Percentiles rank a stretch among this genome's conserved stretches.
These are phyloP conservation scores for Cyanoderma ruficeps DNA, from an alignment of 2,113 vertebrate species.

Conservation along the genomic window DNA sequence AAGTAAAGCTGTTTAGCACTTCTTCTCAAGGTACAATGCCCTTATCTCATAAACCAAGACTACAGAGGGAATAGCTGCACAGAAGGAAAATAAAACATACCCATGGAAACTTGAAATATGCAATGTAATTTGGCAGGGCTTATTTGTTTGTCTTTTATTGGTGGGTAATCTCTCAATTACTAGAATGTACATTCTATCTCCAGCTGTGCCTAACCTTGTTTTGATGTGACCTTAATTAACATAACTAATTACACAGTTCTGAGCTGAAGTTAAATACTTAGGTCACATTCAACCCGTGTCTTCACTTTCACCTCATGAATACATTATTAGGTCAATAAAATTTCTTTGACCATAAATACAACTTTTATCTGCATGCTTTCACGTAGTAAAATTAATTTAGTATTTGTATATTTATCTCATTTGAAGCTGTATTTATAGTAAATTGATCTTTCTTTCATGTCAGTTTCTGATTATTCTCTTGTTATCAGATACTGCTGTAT, in stretches of 20 bases:
- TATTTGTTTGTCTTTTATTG: neutral
- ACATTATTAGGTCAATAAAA: neutral
- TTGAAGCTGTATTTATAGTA: neutral
- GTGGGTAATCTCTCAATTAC: neutral
- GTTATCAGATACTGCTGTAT: neutral
- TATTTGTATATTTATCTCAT: neutral
- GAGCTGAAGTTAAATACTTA: neutral
- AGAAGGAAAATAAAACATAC: neutral
- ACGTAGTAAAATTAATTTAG: neutral
- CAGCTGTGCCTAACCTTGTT: neutral
- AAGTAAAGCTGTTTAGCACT: neutral
- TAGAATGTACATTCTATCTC: neutral
- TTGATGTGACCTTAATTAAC: neutral
- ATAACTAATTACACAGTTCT: neutral
- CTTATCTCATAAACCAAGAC: neutral
- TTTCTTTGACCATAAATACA: neutral
- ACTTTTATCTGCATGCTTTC: neutral
- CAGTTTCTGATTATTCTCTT: neutral
- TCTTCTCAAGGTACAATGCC: neutral
- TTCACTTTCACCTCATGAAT: neutral
- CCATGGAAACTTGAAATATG: neutral
- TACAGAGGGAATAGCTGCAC: neutral
- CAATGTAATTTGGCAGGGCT: neutral
- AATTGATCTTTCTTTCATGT: neutral
- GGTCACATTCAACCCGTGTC: neutral